phyloP scores from a whole-genome alignment of 2,113 vertebrate species.

The Zeus faber region DNA sequence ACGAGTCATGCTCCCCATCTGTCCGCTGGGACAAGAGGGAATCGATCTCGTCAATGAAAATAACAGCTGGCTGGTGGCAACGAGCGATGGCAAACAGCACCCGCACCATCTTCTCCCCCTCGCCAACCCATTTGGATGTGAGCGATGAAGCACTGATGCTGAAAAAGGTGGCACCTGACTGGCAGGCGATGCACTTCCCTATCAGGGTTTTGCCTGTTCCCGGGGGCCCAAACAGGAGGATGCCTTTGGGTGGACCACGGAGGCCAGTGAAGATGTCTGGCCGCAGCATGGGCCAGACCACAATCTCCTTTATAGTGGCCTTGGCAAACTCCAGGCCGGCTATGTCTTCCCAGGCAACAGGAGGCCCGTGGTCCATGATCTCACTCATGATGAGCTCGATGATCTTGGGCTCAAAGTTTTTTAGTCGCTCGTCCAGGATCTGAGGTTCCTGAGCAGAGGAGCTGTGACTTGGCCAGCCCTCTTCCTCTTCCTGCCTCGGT shows the following conservation, averaged over 20 bases:
- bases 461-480: slow-evolving; percentile 20
- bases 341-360: slow-evolving; percentile 91
- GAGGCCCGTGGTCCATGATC: slow-evolving; percentile 93
- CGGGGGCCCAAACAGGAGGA: slow-evolving; percentile 92
- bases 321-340: slow-evolving; percentile 96
- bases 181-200: slow-evolving; percentile 94
- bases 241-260: slow-evolving; percentile 93
- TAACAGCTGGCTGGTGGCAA: slow-evolving; percentile 93
- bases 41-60: slow-evolving; percentile 97
- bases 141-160: slow-evolving; percentile 97
- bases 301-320: slow-evolving; percentile 93
- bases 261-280: slow-evolving; percentile 95
- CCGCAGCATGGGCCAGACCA: slow-evolving; percentile 97
- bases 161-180: slow-evolving; percentile 96
- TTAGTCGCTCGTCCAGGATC: slow-evolving; percentile 83
- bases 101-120: slow-evolving; percentile 97
- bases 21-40: slow-evolving; percentile 91
- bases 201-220: slow-evolving; percentile 97
- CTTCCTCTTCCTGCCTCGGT: slow-evolving; percentile 79
- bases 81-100: slow-evolving; percentile 89
- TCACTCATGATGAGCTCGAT: slow-evolving; percentile 94
- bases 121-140: slow-evolving; percentile 97
- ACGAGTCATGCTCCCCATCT: slow-evolving; percentile 94
- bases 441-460: slow-evolving; percentile 36
- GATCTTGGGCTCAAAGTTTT: slow-evolving; percentile 93